Conservation (phyloP, 2,797 vertebrate genomes). For the Calcarius lapponicus region DNA sequence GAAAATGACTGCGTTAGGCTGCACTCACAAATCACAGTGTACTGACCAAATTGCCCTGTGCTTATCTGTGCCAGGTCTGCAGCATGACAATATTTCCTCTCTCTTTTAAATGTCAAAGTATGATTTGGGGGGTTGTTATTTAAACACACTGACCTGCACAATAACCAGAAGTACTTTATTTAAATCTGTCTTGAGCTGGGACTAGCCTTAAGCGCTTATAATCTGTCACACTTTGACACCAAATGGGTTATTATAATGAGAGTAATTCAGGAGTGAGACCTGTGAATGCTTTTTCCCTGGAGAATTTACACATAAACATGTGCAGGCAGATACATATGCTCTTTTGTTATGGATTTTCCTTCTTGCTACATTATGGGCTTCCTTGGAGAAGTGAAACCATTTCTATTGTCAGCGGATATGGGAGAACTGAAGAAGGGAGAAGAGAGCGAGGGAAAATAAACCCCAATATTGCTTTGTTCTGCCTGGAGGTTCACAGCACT, state of each 20-base stretch:
- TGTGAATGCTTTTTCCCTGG: constrained; percentile 20
- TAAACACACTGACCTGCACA: constrained; percentile 65
- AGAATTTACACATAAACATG: constrained; percentile 30
- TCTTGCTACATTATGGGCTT: background rate
- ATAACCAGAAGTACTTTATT: constrained; percentile 65
- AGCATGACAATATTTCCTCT: constrained; percentile 43
- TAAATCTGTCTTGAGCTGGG: constrained; percentile 54
- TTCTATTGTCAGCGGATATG: background rate
- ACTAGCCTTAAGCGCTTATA: constrained; percentile 52
- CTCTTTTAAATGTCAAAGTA: constrained; percentile 65
- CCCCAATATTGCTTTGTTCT: background rate
- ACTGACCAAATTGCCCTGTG: constrained; percentile 55
- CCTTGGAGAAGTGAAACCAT: constrained; percentile 10
- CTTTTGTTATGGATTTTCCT: constrained; percentile 42
- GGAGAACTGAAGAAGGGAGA: background rate
- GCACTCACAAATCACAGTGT: constrained; percentile 46
- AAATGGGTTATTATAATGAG: constrained; percentile 60
- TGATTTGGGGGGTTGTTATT: constrained; percentile 59
- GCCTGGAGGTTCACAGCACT: background rate
- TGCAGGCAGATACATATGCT: constrained; percentile 33
- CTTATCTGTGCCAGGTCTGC: constrained; percentile 48
- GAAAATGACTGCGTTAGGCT: constrained; percentile 52
- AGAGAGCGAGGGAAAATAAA: background rate
- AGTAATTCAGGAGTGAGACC: constrained; percentile 54
- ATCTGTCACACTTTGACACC: constrained; percentile 64